A percentile compares a stretch with the other conserved stretches of the same genome.
Evolutionary conservation across 2,113 vertebrate genomes (phyloP).

Genomic region (Vireo altiloquus): DNA sequence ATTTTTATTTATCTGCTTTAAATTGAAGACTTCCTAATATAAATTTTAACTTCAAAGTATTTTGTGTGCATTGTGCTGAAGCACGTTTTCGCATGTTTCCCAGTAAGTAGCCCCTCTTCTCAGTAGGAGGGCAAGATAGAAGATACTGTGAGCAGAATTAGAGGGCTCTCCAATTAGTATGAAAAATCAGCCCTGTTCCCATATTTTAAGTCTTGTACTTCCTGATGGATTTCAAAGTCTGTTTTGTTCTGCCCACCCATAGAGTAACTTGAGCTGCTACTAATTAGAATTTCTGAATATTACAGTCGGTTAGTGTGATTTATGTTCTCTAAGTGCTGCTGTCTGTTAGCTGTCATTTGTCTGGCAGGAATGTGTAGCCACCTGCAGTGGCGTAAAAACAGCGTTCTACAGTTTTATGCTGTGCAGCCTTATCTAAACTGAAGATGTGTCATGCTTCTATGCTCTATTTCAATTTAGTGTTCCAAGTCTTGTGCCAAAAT

Average conservation of each 20-base stretch:
- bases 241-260: conserved; percentile 26
- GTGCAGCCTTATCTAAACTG: neutral
- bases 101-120: neutral
- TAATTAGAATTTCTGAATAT: conserved; percentile 31
- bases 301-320: conserved; percentile 1
- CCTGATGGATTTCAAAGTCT: conserved; percentile 18
- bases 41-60: neutral
- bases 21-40: neutral
- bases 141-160: neutral
- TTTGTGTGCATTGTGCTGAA: neutral
- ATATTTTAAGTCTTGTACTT: conserved; percentile 19
- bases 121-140: neutral
- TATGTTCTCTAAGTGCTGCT: neutral
- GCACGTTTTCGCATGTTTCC: conserved; percentile 18
- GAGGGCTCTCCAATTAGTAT: neutral
- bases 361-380: conserved; percentile 19
- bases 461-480: conserved; percentile 16
- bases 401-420: neutral
- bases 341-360: neutral
- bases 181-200: neutral
- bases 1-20: neutral
- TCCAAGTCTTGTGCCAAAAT: conserved; percentile 17
- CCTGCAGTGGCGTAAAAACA: neutral
- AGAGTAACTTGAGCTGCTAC: neutral
- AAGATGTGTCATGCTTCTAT: neutral